These are phyloP conservation scores for Drosophila nigrodunni DNA, from an alignment of 1,140 invertebrate genomes.

Conservation along the genomic window DNA sequence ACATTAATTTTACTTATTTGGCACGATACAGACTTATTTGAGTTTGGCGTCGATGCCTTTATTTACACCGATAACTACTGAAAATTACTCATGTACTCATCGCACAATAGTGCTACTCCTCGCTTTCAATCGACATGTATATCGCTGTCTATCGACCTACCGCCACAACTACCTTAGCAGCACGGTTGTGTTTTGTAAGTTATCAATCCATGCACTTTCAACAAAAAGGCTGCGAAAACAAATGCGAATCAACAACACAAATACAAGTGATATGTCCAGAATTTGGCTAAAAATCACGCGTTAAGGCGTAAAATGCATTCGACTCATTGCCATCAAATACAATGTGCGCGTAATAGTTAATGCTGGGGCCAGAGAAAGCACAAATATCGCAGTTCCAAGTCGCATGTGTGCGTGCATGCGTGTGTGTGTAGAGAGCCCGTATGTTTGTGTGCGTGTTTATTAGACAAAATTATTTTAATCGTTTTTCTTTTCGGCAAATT, in stretches of 20 bases:
- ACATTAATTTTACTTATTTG: not conserved
- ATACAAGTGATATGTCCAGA: slow-evolving; percentile 9
- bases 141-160: slow-evolving; percentile 1
- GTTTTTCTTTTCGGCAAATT: slow-evolving; percentile 35
- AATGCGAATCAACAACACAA: slow-evolving; percentile 30
- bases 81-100: not conserved
- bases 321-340: slow-evolving; percentile 13
- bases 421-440: slow-evolving; percentile 5
- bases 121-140: not conserved
- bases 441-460: slow-evolving; percentile 39
- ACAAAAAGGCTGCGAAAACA: slow-evolving; percentile 32
- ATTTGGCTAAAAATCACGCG: slow-evolving; percentile 5
- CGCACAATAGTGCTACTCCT: not conserved
- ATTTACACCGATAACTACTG: slow-evolving; percentile 19
- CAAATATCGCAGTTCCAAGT: slow-evolving; percentile 25
- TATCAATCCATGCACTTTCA: slow-evolving; percentile 28
- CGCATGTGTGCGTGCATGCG: slow-evolving; percentile 23
- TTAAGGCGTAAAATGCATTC: slow-evolving; percentile 16
- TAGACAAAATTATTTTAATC: slow-evolving; percentile 39
- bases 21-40: slow-evolving; percentile 25
- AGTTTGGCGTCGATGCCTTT: slow-evolving; percentile 44
- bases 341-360: slow-evolving; percentile 31
- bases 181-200: slow-evolving; percentile 29
- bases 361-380: slow-evolving; percentile 38
- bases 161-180: not conserved